phyloP scores from a whole-genome alignment of 2,113 vertebrate species.

The Hypocryptadius cinnamomeus region DNA sequence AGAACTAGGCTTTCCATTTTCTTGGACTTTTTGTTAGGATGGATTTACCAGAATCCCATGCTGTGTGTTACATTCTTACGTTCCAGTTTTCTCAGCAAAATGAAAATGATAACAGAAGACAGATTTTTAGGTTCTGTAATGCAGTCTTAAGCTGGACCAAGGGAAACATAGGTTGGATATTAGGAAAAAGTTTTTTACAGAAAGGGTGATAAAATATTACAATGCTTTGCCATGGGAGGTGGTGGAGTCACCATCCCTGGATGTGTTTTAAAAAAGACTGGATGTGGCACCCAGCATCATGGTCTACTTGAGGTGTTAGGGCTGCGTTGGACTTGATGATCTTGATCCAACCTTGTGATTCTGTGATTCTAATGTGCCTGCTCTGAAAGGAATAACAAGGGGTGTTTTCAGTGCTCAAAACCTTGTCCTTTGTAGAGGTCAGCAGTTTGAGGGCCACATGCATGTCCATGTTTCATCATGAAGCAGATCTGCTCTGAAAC shows the following conservation, averaged over 20 bases:
- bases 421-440: not conserved
- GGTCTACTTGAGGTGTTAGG: not conserved
- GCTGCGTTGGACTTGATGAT: not conserved
- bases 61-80: not conserved
- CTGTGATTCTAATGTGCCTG: not conserved
- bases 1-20: not conserved
- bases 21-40: not conserved
- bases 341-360: not conserved
- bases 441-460: not conserved
- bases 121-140: not conserved
- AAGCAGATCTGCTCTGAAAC: not conserved
- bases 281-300: not conserved
- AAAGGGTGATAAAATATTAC: not conserved
- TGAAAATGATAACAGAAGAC: not conserved
- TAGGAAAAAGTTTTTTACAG: not conserved
- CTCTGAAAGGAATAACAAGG: not conserved
- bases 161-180: not conserved
- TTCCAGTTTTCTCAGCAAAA: not conserved
- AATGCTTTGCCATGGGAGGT: not conserved
- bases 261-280: not conserved
- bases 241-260: not conserved
- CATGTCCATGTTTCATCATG: not conserved
- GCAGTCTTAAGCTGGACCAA: not conserved
- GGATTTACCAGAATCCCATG: not conserved
- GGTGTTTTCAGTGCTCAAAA: not conserved